A percentile compares a stretch with the other conserved stretches of the same genome.
Conservation (phyloP, 2,113 vertebrate genomes). For the Bagarius yarrelli region DNA sequence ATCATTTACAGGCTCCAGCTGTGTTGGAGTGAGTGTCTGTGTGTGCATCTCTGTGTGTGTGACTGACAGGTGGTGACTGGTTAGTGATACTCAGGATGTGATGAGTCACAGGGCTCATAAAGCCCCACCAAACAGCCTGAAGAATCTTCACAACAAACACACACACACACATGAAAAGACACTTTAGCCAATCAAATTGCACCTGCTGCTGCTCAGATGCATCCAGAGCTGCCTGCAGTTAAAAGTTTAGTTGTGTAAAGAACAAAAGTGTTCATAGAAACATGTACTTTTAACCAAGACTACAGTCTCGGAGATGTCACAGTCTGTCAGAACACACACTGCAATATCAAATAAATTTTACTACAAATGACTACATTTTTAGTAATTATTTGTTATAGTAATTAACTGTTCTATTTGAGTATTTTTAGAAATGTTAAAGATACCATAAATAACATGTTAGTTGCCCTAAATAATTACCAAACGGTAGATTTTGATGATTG, state of each 20-base stretch:
- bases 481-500: too few species aligned
- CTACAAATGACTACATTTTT: too few species aligned
- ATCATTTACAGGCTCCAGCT: slow-evolving; percentile 65
- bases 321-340: not conserved
- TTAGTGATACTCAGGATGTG: slow-evolving; percentile 33
- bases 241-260: not conserved
- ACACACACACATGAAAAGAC: not conserved
- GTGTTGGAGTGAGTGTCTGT: slow-evolving; percentile 43
- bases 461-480: not conserved
- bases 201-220: slow-evolving; percentile 6
- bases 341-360: not conserved
- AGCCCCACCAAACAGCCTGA: slow-evolving; percentile 19
- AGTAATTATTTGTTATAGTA: too few species aligned
- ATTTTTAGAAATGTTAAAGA: too few species aligned
- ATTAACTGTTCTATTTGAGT: too few species aligned
- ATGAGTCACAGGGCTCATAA: slow-evolving; percentile 44
- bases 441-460: not conserved
- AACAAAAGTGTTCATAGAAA: not conserved
- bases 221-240: slow-evolving; percentile 10
- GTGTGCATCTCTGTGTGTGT: slow-evolving; percentile 30
- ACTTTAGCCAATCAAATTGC: slow-evolving; percentile 6
- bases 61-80: slow-evolving; percentile 39
- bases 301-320: not conserved
- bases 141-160: not conserved
- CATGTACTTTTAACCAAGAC: not conserved